Base-by-base conservation (phyloP, 2,888 invertebrate species). In the Ochropleura leucogaster region DNA sequence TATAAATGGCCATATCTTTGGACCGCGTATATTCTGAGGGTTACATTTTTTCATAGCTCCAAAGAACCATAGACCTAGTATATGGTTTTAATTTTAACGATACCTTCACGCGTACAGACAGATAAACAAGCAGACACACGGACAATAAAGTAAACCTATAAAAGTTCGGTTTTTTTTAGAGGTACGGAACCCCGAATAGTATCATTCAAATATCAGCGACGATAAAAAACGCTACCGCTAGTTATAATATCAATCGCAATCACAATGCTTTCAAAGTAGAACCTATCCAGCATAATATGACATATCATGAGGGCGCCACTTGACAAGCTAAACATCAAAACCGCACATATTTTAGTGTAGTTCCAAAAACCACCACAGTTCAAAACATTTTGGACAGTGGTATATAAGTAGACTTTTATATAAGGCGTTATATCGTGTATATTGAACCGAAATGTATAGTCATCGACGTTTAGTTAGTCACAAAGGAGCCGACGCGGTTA, bases 401-500 rank as follows among this genome's bases (percentile, higher is more conserved):
- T 73, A 71, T 77, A 77, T 77, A 85, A 74, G 66, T 74, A 78
- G 62, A 57, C 12, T 80, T 82, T 70, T 85, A 74, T 84, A 84
- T 87, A 84, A 74, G 44, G 77, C 85, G 85, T 79, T 84, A 85
- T 82, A 79, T 86, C 70, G 70, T 66, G 79, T 80, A 69, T 65
- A 82, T 64, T 80, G 74, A 80, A 82, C 49, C 44, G 65, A 83
- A 84, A 83, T 53, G 84, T 80, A 83, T 64, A 85, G 84, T 86
- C 79, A 75, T 88, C 76, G 75, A 72, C 74, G 66, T 86, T 84
- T 80, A 84, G 77, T 85, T 78, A 68, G 30, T 82, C 76, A 87
- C 84, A 88, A 88, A 87, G 82, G 67, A 64, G 84, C 85, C 87
- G 86, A 84, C 82, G 68, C 85, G 87, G 89, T 89, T 89, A 89